Evolutionary conservation across 2,888 invertebrate genomes (phyloP).

Genomic region (Andrena flavipes): DNA sequence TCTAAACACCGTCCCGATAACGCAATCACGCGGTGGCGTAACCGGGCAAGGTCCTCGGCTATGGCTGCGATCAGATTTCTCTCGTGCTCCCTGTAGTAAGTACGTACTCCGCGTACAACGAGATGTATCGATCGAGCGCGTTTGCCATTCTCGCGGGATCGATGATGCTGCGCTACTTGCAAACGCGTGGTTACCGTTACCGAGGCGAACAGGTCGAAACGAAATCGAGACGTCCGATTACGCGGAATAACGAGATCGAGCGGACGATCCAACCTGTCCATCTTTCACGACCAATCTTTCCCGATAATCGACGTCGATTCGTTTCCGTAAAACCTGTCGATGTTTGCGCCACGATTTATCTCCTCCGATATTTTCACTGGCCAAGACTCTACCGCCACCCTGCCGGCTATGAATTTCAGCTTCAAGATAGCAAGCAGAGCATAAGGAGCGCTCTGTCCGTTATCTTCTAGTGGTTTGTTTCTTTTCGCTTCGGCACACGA

Average conservation of each 20-base stretch:
- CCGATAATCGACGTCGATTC: conserved; percentile 7
- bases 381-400: background rate
- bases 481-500: conserved; percentile 17
- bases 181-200: background rate
- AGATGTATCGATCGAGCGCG: too few species aligned
- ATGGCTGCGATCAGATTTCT: conserved; percentile 12
- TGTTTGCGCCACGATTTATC: conserved; percentile 14
- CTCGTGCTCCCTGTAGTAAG: background rate
- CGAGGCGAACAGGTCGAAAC: background rate
- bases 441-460: conserved; percentile 44
- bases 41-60: conserved; percentile 25
- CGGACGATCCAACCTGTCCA: background rate
- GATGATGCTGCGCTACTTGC: background rate
- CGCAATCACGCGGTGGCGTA: background rate
- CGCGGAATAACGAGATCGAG: conserved; percentile 1
- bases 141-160: too few species aligned
- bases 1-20: conserved; percentile 11
- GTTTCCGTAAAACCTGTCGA: conserved; percentile 20
- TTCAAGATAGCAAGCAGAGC: background rate
- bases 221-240: background rate
- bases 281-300: background rate
- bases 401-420: background rate
- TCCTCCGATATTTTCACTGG: background rate
- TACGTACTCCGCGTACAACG: too few species aligned
- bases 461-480: conserved; percentile 25